These are phyloP conservation scores for Paramormyrops hopkinsi DNA, from an alignment of 2,797 vertebrate species.

Conservation along the genomic window DNA sequence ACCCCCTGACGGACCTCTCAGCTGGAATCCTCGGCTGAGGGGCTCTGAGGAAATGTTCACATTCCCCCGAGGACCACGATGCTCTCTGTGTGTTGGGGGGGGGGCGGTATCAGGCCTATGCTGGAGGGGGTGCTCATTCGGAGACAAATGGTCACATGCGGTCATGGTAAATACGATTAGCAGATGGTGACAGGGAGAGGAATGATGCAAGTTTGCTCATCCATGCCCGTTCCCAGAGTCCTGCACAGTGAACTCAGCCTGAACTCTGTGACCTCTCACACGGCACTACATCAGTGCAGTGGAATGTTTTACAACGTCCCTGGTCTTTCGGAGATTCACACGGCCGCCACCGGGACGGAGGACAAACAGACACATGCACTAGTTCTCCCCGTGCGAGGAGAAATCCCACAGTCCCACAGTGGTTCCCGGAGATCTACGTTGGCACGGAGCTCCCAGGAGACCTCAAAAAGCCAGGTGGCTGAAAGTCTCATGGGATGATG, in stretches of 20 bases:
- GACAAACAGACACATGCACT: neutral
- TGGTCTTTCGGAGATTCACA: neutral
- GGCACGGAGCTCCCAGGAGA: neutral
- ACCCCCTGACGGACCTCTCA: neutral
- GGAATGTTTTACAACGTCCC: neutral
- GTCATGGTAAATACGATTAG: neutral
- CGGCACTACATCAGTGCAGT: neutral
- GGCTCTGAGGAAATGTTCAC: neutral
- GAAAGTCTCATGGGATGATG: neutral
- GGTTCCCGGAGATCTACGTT: neutral
- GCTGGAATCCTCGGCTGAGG: neutral
- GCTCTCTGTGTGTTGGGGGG: neutral
- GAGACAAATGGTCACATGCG: neutral
- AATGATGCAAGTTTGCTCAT: neutral
- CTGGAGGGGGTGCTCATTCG: neutral
- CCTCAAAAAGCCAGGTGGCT: no score
- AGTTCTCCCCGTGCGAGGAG: neutral
- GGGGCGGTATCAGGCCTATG: neutral
- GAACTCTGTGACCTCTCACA: neutral
- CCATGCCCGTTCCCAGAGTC: neutral
- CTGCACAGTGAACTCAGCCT: neutral
- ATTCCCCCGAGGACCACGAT: neutral
- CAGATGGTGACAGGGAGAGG: neutral
- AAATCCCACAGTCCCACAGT: neutral
- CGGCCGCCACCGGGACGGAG: neutral